Percentiles rank a stretch among this genome's conserved stretches.
Conservation (phyloP, 2,797 vertebrate species). For the Staurois parvus region DNA sequence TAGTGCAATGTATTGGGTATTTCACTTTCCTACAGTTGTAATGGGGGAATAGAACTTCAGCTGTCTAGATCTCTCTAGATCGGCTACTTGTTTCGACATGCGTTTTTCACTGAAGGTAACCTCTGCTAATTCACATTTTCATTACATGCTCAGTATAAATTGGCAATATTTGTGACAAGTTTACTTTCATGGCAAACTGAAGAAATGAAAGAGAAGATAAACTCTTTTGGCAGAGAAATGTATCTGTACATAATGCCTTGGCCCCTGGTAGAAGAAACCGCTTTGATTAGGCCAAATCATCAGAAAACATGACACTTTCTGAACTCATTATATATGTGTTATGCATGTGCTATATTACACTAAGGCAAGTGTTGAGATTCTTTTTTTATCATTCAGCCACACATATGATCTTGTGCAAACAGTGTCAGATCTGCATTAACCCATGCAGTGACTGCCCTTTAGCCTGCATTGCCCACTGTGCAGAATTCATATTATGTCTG, state of each 20-base stretch:
- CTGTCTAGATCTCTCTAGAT: background rate
- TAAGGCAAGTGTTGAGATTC: background rate
- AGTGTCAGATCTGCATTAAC: background rate
- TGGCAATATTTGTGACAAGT: background rate
- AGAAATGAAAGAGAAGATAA: conserved; percentile 1
- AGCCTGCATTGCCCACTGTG: background rate
- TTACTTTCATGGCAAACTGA: background rate
- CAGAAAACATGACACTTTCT: background rate
- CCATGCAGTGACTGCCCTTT: background rate
- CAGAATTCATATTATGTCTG: background rate
- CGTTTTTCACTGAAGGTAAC: background rate
- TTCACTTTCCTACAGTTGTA: too few relatives aligned
- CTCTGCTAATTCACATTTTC: background rate
- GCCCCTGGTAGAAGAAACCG: background rate
- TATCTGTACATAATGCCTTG: background rate
- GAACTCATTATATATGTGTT: conserved; percentile 7
- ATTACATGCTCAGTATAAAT: background rate
- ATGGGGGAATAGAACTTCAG: background rate
- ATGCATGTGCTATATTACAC: conserved; percentile 18
- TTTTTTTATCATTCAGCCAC: background rate
- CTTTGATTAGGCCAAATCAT: conserved; percentile 18
- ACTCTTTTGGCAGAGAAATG: background rate
- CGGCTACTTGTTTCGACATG: background rate
- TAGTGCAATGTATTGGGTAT: too few relatives aligned
- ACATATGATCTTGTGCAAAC: background rate